Evolutionary conservation across 2,113 vertebrate genomes (phyloP).

Genomic region (Larimichthys polyactis): DNA sequence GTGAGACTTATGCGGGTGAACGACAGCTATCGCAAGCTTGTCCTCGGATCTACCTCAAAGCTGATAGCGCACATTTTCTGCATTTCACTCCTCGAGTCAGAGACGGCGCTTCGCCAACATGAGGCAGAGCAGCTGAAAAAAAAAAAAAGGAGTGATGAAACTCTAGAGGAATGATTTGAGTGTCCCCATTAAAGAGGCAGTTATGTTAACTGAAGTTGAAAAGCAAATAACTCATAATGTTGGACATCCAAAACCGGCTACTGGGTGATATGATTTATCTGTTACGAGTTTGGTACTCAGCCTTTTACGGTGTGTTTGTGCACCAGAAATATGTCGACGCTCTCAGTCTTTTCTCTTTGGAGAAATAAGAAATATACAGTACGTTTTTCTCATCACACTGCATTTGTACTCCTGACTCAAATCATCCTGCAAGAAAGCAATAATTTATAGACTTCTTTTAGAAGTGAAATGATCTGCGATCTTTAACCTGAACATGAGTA

Average conservation of each 20-base stretch:
- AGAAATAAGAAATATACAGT: neutral
- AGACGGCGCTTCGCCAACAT: constrained; percentile 9
- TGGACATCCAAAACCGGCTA: constrained; percentile 30
- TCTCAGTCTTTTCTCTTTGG: neutral
- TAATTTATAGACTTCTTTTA: neutral
- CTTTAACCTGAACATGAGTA: constrained; percentile 52
- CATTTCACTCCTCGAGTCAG: constrained; percentile 39
- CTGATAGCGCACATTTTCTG: constrained; percentile 59
- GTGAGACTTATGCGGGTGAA: constrained; percentile 20
- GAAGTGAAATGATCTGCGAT: neutral
- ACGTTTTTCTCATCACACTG: neutral
- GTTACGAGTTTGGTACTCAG: neutral
- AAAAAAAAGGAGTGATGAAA: constrained; percentile 63
- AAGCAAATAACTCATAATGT: constrained; percentile 65
- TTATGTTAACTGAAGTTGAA: constrained; percentile 54
- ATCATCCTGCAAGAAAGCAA: neutral
- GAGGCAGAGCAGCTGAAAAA: constrained; percentile 23
- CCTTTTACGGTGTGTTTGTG: neutral
- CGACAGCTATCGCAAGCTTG: constrained; percentile 8
- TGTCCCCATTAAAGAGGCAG: constrained; percentile 47
- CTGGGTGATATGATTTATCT: constrained; percentile 39
- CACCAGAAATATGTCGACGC: neutral
- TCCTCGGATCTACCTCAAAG: constrained; percentile 33
- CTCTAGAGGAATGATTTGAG: constrained; percentile 51
- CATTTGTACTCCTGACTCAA: too few relatives aligned